These are phyloP conservation scores for Metalampra italica DNA, from an alignment of 2,888 invertebrate species.

Conservation along the genomic window DNA sequence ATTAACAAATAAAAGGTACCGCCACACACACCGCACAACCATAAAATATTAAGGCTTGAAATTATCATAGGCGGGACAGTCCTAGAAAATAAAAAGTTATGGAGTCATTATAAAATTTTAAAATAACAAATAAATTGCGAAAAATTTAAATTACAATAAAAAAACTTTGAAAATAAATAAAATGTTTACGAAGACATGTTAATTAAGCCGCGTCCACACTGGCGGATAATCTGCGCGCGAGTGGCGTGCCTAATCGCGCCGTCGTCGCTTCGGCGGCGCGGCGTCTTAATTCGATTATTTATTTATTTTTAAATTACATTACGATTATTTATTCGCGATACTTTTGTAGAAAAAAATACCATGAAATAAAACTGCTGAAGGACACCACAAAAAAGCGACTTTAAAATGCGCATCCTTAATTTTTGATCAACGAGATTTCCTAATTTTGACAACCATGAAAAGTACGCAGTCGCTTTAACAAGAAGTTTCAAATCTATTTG, in stretches of 20 bases:
- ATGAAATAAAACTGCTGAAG: too few relatives aligned
- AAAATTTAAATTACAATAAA: constrained; percentile 2
- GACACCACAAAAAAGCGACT: too few relatives aligned
- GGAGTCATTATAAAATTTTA: neutral
- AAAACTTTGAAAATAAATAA: neutral
- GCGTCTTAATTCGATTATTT: constrained; percentile 1
- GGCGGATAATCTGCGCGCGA: constrained; percentile 26
- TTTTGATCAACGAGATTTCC: too few relatives aligned
- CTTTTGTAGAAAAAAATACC: neutral
- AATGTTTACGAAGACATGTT: constrained; percentile 27
- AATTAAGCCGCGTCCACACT: constrained; percentile 44
- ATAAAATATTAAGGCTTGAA: constrained; percentile 23
- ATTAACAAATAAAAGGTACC: too few relatives aligned
- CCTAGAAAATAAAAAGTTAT: neutral
- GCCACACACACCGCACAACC: too few relatives aligned
- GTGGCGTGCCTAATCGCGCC: constrained; percentile 31
- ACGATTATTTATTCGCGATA: too few relatives aligned
- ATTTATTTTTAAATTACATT: neutral
- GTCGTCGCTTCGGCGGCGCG: constrained; percentile 2
- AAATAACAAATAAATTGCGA: constrained; percentile 1
- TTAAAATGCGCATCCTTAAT: too few relatives aligned
- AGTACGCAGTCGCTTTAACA: too few relatives aligned
- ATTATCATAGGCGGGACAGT: too few relatives aligned
- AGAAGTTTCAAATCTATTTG: too few relatives aligned
- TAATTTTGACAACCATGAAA: too few relatives aligned